Evolutionary conservation across 2,888 invertebrate genomes (phyloP).

Genomic region (Platycnemis pennipes): DNA sequence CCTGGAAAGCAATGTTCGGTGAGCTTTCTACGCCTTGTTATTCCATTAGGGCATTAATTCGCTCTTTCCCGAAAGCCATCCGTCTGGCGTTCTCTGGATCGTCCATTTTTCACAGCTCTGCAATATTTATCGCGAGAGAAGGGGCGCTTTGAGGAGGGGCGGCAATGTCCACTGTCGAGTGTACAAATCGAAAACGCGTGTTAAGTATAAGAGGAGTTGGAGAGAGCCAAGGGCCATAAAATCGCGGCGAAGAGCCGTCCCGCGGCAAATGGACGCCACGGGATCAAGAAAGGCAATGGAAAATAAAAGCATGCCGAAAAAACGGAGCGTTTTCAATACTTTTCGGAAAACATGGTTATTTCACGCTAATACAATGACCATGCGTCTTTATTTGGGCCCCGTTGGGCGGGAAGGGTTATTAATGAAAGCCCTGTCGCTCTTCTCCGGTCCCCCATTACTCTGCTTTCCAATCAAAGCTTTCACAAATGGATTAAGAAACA

Average conservation of each 20-base stretch:
- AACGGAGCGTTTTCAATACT: constrained; percentile 58
- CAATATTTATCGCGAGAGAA: constrained; percentile 39
- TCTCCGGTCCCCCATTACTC: constrained; percentile 15
- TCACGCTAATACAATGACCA: not conserved
- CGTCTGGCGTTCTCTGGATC: not conserved
- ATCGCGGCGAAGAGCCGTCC: constrained; percentile 41
- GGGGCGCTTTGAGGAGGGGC: not conserved
- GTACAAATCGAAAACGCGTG: constrained; percentile 65
- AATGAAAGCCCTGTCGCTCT: constrained; percentile 43
- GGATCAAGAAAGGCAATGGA: constrained; percentile 64
- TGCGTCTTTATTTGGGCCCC: constrained; percentile 58
- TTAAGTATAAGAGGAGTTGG: constrained; percentile 19
- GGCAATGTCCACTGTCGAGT: constrained; percentile 23
- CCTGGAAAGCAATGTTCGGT: not conserved
- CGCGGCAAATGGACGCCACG: constrained; percentile 43
- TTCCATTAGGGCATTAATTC: constrained; percentile 35
- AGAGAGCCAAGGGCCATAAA: not conserved
- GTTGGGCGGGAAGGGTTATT: constrained; percentile 49
- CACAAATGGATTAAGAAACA: constrained; percentile 61
- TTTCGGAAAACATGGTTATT: constrained; percentile 44
- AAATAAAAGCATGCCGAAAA: constrained; percentile 28
- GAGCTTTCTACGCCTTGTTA: constrained; percentile 5
- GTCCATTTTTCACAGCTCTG: not conserved
- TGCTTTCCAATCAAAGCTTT: constrained; percentile 64
- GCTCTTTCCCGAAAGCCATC: not conserved